These are phyloP conservation scores for Pangasianodon hypophthalmus DNA, from an alignment of 2,113 vertebrate species.

Conservation along the genomic window DNA sequence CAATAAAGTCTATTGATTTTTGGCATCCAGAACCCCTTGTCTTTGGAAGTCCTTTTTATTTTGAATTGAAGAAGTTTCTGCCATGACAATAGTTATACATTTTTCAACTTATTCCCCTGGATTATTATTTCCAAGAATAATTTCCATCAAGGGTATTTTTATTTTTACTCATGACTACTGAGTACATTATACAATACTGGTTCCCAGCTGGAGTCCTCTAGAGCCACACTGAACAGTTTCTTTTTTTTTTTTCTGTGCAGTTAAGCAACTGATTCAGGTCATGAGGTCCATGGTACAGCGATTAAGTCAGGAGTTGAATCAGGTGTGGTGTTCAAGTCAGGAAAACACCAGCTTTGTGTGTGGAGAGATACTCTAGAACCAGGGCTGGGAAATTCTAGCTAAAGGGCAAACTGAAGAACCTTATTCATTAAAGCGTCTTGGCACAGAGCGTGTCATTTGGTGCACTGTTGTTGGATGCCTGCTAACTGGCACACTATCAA, in stretches of 20 bases:
- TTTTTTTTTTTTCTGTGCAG: background rate
- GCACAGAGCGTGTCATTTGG: background rate
- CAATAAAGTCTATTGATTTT: too few relatives aligned
- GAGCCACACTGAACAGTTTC: background rate
- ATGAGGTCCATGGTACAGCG: background rate
- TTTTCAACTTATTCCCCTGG: background rate
- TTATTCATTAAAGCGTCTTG: conserved; percentile 9
- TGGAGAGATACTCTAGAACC: background rate
- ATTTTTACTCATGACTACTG: background rate
- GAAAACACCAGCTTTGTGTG: background rate
- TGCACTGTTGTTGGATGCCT: conserved; percentile 7
- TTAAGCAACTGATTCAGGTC: background rate
- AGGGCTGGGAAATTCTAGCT: background rate
- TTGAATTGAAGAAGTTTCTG: too few relatives aligned
- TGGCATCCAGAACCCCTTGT: too few relatives aligned
- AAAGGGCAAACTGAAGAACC: conserved; percentile 18
- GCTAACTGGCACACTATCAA: background rate
- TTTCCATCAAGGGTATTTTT: background rate
- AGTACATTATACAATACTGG: background rate
- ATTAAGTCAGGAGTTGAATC: background rate
- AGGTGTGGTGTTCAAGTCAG: background rate
- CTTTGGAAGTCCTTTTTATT: too few relatives aligned
- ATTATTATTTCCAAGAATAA: background rate
- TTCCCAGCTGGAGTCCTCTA: background rate
- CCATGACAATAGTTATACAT: background rate